A percentile compares a stretch with the other conserved stretches of the same genome.
phyloP scores from a whole-genome alignment of 2,888 invertebrate genomes.

The Oxystoma pomonae region DNA sequence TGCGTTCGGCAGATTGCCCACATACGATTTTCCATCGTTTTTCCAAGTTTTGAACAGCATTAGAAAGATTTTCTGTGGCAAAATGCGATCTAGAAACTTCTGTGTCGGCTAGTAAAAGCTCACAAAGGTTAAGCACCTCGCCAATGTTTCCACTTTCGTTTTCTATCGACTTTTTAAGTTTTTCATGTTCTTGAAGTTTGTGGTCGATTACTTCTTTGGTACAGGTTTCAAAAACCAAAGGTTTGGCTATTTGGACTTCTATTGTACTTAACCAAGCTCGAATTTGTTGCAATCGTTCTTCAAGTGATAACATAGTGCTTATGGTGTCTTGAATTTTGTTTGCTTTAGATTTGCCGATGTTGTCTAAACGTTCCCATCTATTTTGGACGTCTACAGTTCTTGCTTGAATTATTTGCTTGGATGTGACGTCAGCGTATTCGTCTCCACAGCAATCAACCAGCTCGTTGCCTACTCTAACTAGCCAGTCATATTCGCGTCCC shows the following conservation, averaged over 20 bases:
- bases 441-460: conserved; percentile 61
- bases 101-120: conserved; percentile 69
- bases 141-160: conserved; percentile 72
- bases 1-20: conserved; percentile 66
- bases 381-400: conserved; percentile 60
- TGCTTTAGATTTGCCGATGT: conserved; percentile 61
- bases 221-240: conserved; percentile 63
- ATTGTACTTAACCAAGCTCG: conserved; percentile 68
- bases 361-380: conserved; percentile 72
- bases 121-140: conserved; percentile 74
- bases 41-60: conserved; percentile 67
- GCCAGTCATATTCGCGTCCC: conserved; percentile 75
- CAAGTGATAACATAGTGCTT: conserved; percentile 65
- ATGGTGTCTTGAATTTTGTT: conserved; percentile 70
- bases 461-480: conserved; percentile 63
- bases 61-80: conserved; percentile 63
- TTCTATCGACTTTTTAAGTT: conserved; percentile 71
- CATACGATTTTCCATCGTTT: conserved; percentile 78
- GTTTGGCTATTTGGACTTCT: conserved; percentile 65
- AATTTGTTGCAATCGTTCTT: conserved; percentile 68
- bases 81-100: conserved; percentile 69
- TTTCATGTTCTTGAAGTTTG: conserved; percentile 67
- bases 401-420: conserved; percentile 55
- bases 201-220: conserved; percentile 63
- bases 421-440: conserved; percentile 57